phyloP scores from a whole-genome alignment of 2,797 vertebrate species.

The Danio kyathit region DNA sequence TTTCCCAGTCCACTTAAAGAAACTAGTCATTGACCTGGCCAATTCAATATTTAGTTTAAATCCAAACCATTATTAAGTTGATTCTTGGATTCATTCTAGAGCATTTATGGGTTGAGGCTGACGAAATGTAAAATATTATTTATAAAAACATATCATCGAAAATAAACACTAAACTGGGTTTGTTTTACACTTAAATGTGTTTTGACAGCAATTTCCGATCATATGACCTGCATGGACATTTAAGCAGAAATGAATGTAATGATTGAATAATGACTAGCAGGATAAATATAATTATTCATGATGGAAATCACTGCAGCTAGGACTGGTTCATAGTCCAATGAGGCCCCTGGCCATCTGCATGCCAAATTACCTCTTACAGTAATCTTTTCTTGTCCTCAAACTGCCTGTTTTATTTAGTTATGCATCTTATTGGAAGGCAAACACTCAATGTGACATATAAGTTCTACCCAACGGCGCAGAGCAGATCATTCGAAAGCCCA shows the following conservation, averaged over 20 bases:
- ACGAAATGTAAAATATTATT: slow-evolving; percentile 43
- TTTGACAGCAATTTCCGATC: slow-evolving; percentile 27
- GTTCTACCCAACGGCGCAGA: neutral
- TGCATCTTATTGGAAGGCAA: neutral
- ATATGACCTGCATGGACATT: slow-evolving; percentile 10
- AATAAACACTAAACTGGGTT: slow-evolving; percentile 28
- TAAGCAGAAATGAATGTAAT: slow-evolving; percentile 8
- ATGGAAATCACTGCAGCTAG: neutral
- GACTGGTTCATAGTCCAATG: neutral
- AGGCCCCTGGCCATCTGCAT: neutral
- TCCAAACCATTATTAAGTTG: slow-evolving; percentile 50
- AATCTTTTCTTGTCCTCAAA: slow-evolving; percentile 4
- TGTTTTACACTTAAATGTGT: slow-evolving; percentile 13
- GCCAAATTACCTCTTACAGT: slow-evolving; percentile 14
- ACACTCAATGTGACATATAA: neutral
- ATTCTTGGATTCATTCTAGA: slow-evolving; percentile 35
- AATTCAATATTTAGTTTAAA: slow-evolving; percentile 40
- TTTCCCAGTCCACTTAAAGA: slow-evolving; percentile 6
- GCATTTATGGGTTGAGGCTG: slow-evolving; percentile 20
- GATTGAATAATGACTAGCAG: slow-evolving; percentile 42
- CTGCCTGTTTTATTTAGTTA: slow-evolving; percentile 28
- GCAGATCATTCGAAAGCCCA: neutral
- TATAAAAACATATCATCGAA: slow-evolving; percentile 25
- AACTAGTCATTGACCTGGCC: slow-evolving; percentile 42
- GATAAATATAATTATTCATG: slow-evolving; percentile 60